Evolutionary conservation across 1,140 invertebrate species (phyloP).

Genomic region (Zelostemma sp.): DNA sequence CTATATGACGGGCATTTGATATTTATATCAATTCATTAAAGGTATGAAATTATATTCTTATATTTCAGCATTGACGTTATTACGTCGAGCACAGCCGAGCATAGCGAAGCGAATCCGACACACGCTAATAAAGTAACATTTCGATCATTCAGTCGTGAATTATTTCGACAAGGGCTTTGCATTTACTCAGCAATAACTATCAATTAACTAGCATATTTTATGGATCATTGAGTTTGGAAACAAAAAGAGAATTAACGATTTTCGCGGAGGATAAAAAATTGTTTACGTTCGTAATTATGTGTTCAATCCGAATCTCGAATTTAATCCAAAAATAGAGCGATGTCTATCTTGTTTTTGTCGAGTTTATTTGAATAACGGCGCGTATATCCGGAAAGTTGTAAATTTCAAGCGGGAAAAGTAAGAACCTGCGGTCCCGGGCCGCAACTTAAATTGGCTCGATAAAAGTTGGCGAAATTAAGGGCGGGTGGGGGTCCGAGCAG

Average conservation of each 20-base stretch:
- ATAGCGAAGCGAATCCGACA: constrained; percentile 46
- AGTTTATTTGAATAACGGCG: too few relatives aligned
- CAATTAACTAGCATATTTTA: constrained; percentile 44
- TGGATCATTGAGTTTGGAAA: constrained; percentile 35
- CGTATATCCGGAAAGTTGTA: constrained; percentile 24
- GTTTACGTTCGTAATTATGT: too few relatives aligned
- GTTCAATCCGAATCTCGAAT: too few relatives aligned
- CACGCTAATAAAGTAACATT: constrained; percentile 45
- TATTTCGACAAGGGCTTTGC: constrained; percentile 42
- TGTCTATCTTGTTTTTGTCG: too few relatives aligned
- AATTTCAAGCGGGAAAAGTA: constrained; percentile 30
- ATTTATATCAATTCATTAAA: too few relatives aligned
- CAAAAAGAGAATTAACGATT: background rate
- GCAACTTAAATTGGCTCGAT: constrained; percentile 71
- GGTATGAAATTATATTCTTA: constrained; percentile 30
- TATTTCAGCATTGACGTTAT: constrained; percentile 27
- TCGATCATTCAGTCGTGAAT: constrained; percentile 47
- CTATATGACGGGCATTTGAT: too few relatives aligned
- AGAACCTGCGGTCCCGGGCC: constrained; percentile 48
- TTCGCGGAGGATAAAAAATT: background rate
- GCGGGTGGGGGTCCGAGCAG: constrained; percentile 49
- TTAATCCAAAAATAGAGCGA: too few relatives aligned
- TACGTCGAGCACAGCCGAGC: too few relatives aligned
- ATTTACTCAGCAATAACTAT: constrained; percentile 47
- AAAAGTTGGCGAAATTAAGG: constrained; percentile 68